These are phyloP conservation scores for Momotus momota DNA, from an alignment of 2,797 vertebrate genomes.

Conservation along the genomic window DNA sequence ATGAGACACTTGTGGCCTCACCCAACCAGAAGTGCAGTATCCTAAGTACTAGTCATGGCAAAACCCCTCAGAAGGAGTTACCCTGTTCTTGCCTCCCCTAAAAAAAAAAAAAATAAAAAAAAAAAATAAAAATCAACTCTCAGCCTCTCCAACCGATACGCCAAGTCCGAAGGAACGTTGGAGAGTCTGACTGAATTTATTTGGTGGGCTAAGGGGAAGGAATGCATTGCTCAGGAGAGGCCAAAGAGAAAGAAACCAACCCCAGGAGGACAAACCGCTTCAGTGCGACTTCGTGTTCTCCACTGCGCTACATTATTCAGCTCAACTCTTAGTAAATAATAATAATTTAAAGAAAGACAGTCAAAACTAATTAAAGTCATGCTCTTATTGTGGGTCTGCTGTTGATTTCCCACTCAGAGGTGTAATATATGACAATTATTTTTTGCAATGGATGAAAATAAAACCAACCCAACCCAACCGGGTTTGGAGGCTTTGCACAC, in stretches of 20 bases:
- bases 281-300: background rate
- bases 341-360: background rate
- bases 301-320: background rate
- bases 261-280: background rate
- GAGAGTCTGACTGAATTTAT: constrained; percentile 45
- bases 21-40: background rate
- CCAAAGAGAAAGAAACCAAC: background rate
- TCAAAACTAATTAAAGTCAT: background rate
- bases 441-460: background rate
- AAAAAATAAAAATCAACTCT: too few species aligned
- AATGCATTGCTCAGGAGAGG: constrained; percentile 24
- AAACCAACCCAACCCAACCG: background rate
- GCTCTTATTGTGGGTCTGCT: background rate
- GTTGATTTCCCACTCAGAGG: background rate
- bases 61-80: background rate
- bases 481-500: background rate
- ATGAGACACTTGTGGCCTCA: background rate
- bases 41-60: background rate
- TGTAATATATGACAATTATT: background rate
- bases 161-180: background rate
- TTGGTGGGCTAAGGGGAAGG: background rate
- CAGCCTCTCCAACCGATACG: background rate
- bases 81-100: too few species aligned
- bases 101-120: too few species aligned
- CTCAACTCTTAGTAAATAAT: background rate